Conservation (phyloP, 2,797 vertebrate species). For the Capromys pilorides region DNA sequence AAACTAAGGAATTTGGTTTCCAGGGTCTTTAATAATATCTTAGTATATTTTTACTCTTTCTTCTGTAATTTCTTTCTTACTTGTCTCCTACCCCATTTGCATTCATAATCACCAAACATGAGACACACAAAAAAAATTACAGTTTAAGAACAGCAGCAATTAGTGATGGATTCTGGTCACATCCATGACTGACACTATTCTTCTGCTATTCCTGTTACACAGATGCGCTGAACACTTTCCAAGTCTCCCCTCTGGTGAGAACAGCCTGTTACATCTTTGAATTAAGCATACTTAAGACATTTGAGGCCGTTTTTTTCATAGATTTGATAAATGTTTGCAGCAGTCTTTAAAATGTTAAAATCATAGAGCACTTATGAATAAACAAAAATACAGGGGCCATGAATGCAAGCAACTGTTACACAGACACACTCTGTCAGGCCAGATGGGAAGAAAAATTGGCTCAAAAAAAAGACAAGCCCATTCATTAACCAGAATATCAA, state of each 20-base stretch:
- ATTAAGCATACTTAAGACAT: conserved; percentile 8
- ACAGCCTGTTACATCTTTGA: conserved; percentile 59
- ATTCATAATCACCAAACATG: neutral
- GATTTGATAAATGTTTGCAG: conserved; percentile 76
- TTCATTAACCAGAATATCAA: conserved; percentile 47
- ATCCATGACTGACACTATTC: neutral
- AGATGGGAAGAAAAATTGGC: conserved; percentile 52
- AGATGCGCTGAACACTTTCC: neutral
- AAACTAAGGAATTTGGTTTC: neutral
- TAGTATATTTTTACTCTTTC: neutral
- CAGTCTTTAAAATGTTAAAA: conserved; percentile 56
- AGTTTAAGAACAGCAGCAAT: neutral
- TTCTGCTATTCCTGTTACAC: conserved; percentile 61
- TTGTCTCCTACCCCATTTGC: conserved; percentile 17
- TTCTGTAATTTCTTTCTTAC: conserved; percentile 37
- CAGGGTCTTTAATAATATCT: neutral
- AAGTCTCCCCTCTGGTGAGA: neutral
- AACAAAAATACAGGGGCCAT: conserved; percentile 58
- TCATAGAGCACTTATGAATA: conserved; percentile 66
- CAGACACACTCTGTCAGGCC: conserved; percentile 37
- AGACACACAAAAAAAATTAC: neutral
- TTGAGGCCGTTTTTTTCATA: conserved; percentile 40
- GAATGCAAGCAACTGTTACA: conserved; percentile 44
- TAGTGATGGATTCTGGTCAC: neutral
- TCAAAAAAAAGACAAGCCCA: conserved; percentile 41